Base-by-base conservation (phyloP, 2,888 invertebrate genomes). In the Anthophora plumipes region DNA sequence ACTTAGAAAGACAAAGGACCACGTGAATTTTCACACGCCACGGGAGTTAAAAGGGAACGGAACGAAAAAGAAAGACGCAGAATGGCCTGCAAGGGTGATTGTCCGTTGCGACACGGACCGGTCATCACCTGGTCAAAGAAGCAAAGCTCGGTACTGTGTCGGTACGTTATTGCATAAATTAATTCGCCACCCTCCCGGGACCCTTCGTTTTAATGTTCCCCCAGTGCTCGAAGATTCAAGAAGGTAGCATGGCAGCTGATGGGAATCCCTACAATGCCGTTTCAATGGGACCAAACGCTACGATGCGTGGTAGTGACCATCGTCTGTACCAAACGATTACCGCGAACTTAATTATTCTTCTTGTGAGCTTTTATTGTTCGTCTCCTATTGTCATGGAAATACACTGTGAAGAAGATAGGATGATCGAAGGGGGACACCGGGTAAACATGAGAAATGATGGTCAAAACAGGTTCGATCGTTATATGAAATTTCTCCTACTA, bases 51-150 rank as follows among this genome's bases (percentile, higher is more conserved):
- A 46, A 67, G 50, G 57, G 31, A 60, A 22, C 22, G 9, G 39
- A 31, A 50, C 43, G 59, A 52, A 43, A 57, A 41, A 57, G 64
- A 17, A 52, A 55, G 41, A 70, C 25, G 7, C 72, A 63, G 59
- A 50, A 11, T 12, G 41, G 12, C 59, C 76, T 80, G 76, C 61
- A 76, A 85, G 85, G 86, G 88, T 85, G 86, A 83, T 83, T 83
- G 85, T 83, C 88, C 89, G 87, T 85, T 80, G 78, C 77, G 83
- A 77, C 79, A 69, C 80, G 78, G 85, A 86, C 88, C 88, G 92
- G 91, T 92, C 92, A 92, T 92, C 92, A 91, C 91, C 91, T 92
- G 92, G 92, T 83, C 86, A 73, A 86, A 82, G 85, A 80, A 90
- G 88, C 79, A 87, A 88, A 85, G 81, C 80, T 66, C 74, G 63